Base-by-base conservation (phyloP, 2,113 vertebrate genomes). In the Cyanoderma ruficeps region DNA sequence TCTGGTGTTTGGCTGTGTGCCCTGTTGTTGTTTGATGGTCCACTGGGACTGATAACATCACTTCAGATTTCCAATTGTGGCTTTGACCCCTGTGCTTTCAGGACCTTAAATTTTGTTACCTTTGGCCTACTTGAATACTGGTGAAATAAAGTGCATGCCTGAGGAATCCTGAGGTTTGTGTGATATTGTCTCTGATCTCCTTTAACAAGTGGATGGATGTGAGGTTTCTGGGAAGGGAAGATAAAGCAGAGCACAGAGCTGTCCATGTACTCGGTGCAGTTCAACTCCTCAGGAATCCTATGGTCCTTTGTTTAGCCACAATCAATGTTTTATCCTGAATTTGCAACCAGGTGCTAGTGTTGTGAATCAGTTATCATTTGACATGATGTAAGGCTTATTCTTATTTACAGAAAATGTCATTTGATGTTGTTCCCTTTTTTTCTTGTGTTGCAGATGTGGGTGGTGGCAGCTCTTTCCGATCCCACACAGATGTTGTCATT, bases 401-500 rank as follows among this genome's bases (percentile, higher is more conserved):
- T 90, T 92, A 93, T 75, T 86, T 89, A 82, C 84, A 94, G 82
- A 83, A 83, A 41, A 33, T 84, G 76, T 77, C 82, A 89, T 59
- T 95, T 87, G 80, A 42, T 97, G 75, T 70, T 83, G 84, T 80
- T 89, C 87, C 81, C 61, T 91, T 72, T 93, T 96, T 87, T 47
- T 14, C 50, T 49, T 2, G 0, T 46, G 78, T 50, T 91, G 92
- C 93, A 94, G 93, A 95, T 94, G 89, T 82, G 90, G 59, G 53
- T 65, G 35, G 35, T 78, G 71, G 83, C 60, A 59, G 65, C 70
- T 91, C 94, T 93, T 91, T 90, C 90, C 44, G 65, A 83, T 95
- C 67, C 83, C 79, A 7, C 89, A 77, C 87, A 88, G 87, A 93
- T 96, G 82, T 93, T 94, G 93, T 59, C 91, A 92, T 97, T 93